These are phyloP conservation scores for Diogma glabrata DNA, from an alignment of 2,888 invertebrate species.

Conservation along the genomic window DNA sequence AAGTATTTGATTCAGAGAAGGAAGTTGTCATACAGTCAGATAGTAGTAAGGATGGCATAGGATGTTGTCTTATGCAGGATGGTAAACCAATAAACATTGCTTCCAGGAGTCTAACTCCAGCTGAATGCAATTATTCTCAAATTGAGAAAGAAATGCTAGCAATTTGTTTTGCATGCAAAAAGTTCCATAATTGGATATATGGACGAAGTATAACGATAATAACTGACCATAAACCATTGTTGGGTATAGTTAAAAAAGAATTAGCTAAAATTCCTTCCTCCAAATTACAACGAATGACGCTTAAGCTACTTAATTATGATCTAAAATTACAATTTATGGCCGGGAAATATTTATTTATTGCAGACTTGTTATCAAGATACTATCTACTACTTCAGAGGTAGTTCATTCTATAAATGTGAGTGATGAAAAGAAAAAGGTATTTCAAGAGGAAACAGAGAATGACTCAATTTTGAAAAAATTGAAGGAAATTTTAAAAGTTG, in stretches of 20 bases:
- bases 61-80: conserved; percentile 12
- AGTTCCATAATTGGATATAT: conserved; percentile 20
- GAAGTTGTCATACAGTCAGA: conserved; percentile 13
- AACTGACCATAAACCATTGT: conserved; percentile 20
- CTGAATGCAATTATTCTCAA: conserved; percentile 18
- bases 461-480: conserved; percentile 9
- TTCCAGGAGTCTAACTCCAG: conserved; percentile 21
- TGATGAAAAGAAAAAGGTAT: too few species aligned
- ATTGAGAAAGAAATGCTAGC: conserved; percentile 19
- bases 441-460: too few species aligned
- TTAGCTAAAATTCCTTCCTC: conserved; percentile 10
- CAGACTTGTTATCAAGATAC: conserved; percentile 15
- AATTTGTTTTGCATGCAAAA: conserved; percentile 16
- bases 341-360: conserved; percentile 17
- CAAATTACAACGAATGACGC: conserved; percentile 18
- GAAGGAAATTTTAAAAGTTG: not conserved
- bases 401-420: too few species aligned
- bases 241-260: conserved; percentile 17
- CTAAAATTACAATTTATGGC: conserved; percentile 16
- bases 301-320: conserved; percentile 18
- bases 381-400: too few species aligned
- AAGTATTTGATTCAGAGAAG: too few species aligned
- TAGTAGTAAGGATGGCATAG: conserved; percentile 14
- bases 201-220: conserved; percentile 18
- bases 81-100: conserved; percentile 17